Evolutionary conservation across 1,140 invertebrate genomes (phyloP), one percentile per base, ranked within the genome.

Genomic region (Caenorhabditis remanei): DNA sequence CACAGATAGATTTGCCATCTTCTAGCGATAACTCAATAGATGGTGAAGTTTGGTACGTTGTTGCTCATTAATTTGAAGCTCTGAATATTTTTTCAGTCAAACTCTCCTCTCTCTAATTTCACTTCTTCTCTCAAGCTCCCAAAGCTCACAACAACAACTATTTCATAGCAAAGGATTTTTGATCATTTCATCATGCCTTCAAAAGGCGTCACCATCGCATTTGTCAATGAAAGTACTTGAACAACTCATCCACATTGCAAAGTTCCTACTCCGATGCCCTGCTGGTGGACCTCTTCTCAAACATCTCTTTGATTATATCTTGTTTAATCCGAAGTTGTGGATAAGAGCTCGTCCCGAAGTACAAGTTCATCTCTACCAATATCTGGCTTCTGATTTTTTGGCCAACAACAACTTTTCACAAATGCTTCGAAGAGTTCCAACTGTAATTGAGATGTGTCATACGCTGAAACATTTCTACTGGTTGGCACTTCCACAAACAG

Each of bases 381-480:
- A 99, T 94, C 94, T 99, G 93, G 97, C 97, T 16, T 98, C 97
- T 41, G 98, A 99, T 93, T 99, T 99, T 94, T 95, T 99, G 88
- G 96, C 96, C 86, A 97, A 99, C 93, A 97, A 97, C 0, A 97
- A 98, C 93, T 98, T 99, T 90, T 99, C 98, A 94, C 97, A 96
- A 89, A 85, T 98, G 93, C 97, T 99, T 24, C 94, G 98, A 56
- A 94, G 98, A 83, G 97, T 99, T 63, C 97, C 96, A 90, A 99
- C 98, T 0, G 97, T 99, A 0, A 94, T 99, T 11, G 97, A 99
- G 94, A 98, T 97, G 0, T 96, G 99, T 88, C 97, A 99, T 93
- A 97, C 98, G 0, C 94, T 99, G 48, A 99, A 99, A 94, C 98
- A 97, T 93, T 99, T 99, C 93, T 99, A 99, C 93, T 99, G 98